Base-by-base conservation (phyloP, 2,113 vertebrate species). In the Cyanoderma ruficeps region DNA sequence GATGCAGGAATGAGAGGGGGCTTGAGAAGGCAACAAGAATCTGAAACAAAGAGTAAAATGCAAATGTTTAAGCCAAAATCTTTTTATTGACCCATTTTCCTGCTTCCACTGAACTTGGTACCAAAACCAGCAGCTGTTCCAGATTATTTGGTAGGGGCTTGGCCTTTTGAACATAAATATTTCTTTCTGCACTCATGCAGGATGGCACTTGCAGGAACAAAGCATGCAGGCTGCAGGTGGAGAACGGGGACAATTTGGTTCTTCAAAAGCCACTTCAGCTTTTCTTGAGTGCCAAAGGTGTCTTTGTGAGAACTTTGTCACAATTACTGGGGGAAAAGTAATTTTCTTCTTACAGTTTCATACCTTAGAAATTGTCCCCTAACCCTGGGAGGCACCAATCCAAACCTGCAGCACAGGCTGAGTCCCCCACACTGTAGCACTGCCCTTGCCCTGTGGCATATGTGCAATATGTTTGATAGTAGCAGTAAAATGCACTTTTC, bases 1-100 rank as follows among this genome's bases (percentile, higher is more conserved):
- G 68, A 12, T 47, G 21, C 35, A 22, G 33, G 16, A 71, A 76
- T 20, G 10, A 47, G 11, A 55, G 25, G 16, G 57, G 6, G 10
- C 24, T 84, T 83, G 60, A 60, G 61, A 76, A 80, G 13, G 31
- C 25, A 76, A 60, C 13, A 25, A 8, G 37, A 81, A 42, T 70
- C 53, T 68, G 33, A 90, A 80, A 80, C 28, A 4, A 75, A 60
- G 25, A 82, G 15, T 64, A 89, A 84, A 90, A 93, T 31, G 15
- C 11, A 83, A 75, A 72, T 37, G 9, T 23, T 82, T 69, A 59
- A 41, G 28, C 9, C 42, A 92, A 84, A 80, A 93, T 7, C 9
- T 92, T 88, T 46, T 46, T 50, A 50, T 33, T 67, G 71, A 88
- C 33, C 6, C 70, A 42, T 61, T 52, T 39, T 63, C 12, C 42